Base-by-base conservation (phyloP, 2,888 invertebrate species). In the Physocephala rufipes region DNA sequence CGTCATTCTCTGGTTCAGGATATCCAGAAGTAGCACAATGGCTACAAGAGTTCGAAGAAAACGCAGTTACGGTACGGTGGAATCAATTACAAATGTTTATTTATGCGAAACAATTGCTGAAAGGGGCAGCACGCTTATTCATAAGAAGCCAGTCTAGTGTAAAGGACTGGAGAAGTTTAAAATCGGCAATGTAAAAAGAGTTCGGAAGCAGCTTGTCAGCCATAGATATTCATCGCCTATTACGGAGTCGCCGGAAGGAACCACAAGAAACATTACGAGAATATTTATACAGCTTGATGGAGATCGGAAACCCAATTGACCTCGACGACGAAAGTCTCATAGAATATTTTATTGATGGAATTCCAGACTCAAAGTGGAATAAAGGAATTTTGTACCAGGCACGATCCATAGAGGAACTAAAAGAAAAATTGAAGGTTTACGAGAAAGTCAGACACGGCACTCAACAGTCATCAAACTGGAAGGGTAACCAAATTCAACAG, bases 371-470 rank as follows among this genome's bases (percentile, higher is more conserved):
- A 1, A 72, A 30, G 15, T 24, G 26, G 2, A 61, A 65, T 13
- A 72, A 72, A n/a, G 62, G 45, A 2, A 49, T 69, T 12, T 30
- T 72, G 9, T 73, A 73, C n/a, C 63, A 70, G 26, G 67, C 71
- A 1, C 45, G 24, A 26, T 53, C 59, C 5, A 36, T 73, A 13
- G 47, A 24, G 21, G 63, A 68, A 16, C 45, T 71, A 13, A 71
- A 73, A 21, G 53, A 36, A 3, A 53, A 71, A 16, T 28, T 73
- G 16, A 58, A 51, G 5, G 36, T 70, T 12, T 71, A 73, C 36
- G 73, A 73, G n/a, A 73, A 67, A 49, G 59, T 68, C 21, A 45
- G 53, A 26, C 43, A 16, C 45, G 62, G 51, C 28, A 47, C 15
- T 28, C 59, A 43, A 45, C 15, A 68, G 16, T 49, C 1, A 26